Evolutionary conservation across 23 tunicate species (phyloP).

Genomic region (Halocynthia aurantium): DNA sequence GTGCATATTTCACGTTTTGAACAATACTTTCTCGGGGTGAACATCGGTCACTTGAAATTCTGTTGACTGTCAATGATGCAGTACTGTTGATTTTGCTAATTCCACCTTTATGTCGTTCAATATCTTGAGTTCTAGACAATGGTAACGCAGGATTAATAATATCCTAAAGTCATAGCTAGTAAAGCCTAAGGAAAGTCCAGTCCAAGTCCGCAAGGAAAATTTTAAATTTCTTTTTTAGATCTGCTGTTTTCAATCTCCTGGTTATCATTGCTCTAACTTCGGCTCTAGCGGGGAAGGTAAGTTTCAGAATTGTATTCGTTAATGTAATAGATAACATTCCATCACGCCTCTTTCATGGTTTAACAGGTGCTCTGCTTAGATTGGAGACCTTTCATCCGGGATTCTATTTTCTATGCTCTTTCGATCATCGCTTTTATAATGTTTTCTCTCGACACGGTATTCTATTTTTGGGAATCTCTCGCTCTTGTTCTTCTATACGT

Average conservation of each 20-base stretch:
- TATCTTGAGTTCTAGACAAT: too few relatives aligned
- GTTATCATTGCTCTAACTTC: conserved; percentile 89
- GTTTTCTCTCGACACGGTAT: conserved; percentile 70
- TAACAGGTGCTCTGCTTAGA: conserved; percentile 60
- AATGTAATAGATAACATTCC: neutral
- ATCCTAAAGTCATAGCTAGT: too few relatives aligned
- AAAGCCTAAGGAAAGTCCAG: too few relatives aligned
- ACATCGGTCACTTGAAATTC: too few relatives aligned
- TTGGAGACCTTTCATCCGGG: conserved; percentile 84
- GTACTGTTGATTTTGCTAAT: too few relatives aligned
- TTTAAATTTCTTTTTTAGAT: conserved; percentile 44
- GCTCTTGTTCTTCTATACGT: conserved; percentile 48
- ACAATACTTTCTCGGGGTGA: too few relatives aligned
- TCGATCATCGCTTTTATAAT: conserved; percentile 64
- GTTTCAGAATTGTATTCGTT: neutral
- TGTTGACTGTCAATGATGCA: too few relatives aligned
- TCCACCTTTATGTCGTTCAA: too few relatives aligned
- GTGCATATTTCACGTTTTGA: neutral
- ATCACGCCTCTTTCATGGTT: conserved; percentile 1
- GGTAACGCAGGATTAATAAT: too few relatives aligned
- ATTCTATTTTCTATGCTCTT: conserved; percentile 69
- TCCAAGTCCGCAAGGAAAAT: too few relatives aligned
- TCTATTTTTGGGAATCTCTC: conserved; percentile 75
- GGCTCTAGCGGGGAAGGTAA: conserved; percentile 71
- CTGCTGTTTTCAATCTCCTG: conserved; percentile 92